Conservation (phyloP, 2,113 vertebrate genomes). For the Paracanthobrama guichenoti region DNA sequence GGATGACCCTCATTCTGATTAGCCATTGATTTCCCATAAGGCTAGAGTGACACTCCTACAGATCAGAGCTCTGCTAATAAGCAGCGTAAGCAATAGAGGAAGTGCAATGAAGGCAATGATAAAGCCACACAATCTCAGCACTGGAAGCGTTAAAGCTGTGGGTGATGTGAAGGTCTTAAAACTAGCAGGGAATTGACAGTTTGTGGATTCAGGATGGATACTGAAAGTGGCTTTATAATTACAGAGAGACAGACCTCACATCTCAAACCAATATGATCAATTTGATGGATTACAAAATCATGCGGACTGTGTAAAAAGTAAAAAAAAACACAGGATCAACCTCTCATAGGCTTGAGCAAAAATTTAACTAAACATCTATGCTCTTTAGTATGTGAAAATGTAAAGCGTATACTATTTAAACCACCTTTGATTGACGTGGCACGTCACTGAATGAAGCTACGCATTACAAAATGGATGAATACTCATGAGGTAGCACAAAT, state of each 20-base stretch:
- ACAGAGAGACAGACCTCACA: not conserved
- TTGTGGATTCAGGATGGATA: not conserved
- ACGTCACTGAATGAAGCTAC: not conserved
- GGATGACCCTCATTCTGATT: constrained; percentile 48
- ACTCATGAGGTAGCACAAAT: not conserved
- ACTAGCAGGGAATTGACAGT: not conserved
- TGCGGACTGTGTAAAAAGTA: not conserved
- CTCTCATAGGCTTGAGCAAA: no score
- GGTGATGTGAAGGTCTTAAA: not conserved
- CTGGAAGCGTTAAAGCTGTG: not conserved
- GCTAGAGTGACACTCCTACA: constrained; percentile 40
- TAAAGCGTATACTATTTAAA: not conserved
- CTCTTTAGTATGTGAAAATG: not conserved
- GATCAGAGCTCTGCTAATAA: constrained; percentile 52
- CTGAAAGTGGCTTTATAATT: not conserved
- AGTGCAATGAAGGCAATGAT: constrained; percentile 34
- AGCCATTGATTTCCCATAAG: constrained; percentile 51
- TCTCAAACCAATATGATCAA: not conserved
- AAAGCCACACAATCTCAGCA: constrained; percentile 27
- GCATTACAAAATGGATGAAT: constrained; percentile 4
- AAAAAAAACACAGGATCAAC: not conserved
- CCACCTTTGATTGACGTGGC: not conserved
- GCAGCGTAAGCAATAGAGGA: constrained; percentile 47
- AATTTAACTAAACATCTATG: not conserved
- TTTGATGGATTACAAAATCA: not conserved